These are phyloP conservation scores for Eupithecia subumbrata DNA, from an alignment of 2,888 invertebrate genomes.

Conservation along the genomic window DNA sequence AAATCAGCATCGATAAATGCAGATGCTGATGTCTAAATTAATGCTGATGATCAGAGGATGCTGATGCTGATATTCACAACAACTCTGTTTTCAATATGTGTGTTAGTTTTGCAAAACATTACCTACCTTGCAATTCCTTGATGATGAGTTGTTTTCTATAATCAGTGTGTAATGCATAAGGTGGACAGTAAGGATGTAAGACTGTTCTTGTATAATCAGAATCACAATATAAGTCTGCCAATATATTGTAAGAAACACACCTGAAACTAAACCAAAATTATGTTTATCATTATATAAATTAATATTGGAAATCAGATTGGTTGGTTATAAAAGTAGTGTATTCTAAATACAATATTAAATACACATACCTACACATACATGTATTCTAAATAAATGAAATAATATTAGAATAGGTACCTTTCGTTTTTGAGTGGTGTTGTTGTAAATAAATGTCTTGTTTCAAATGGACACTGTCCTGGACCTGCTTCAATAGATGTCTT, in stretches of 20 bases:
- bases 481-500: conserved; percentile 87
- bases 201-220: conserved; percentile 89
- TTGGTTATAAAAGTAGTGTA: no score
- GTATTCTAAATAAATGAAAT: no score
- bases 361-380: no score
- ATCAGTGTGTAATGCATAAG: conserved; percentile 90
- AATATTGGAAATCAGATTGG: no score
- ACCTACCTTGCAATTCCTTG: conserved; percentile 91
- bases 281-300: no score
- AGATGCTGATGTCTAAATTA: no score
- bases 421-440: conserved; percentile 77
- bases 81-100: no score
- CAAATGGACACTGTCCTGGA: conserved; percentile 92
- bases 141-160: conserved; percentile 94
- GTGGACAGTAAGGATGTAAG: conserved; percentile 93
- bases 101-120: background rate
- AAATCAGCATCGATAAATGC: no score
- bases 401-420: conserved; percentile 72
- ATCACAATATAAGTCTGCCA: conserved; percentile 96
- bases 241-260: conserved; percentile 93
- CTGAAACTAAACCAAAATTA: conserved; percentile 85
- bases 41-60: no score
- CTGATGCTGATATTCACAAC: no score
- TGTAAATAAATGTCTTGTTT: conserved; percentile 90
- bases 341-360: no score